Evolutionary conservation across 1,140 invertebrate genomes (phyloP).

Genomic region (Heterodera schachtii): DNA sequence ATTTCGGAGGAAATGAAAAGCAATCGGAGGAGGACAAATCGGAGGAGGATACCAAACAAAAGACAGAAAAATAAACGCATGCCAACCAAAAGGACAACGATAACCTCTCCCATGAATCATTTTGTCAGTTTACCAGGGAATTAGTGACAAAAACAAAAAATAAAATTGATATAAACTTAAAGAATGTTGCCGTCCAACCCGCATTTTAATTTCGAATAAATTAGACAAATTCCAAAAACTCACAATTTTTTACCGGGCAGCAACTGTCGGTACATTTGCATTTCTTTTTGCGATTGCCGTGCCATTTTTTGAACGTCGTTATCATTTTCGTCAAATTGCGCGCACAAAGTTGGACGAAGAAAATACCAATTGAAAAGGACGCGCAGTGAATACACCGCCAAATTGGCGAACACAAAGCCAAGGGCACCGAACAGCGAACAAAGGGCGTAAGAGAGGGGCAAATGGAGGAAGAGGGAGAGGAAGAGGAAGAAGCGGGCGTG

Average conservation of each 20-base stretch:
- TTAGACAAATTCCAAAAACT: neutral
- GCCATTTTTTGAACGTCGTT: too few species aligned
- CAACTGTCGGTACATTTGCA: constrained; percentile 1
- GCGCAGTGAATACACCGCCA: constrained; percentile 34
- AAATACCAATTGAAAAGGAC: constrained; percentile 49
- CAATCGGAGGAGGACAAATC: neutral
- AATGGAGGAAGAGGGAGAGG: constrained; percentile 36
- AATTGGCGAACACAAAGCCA: constrained; percentile 50
- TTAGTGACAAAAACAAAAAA: too few species aligned
- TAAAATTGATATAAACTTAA: too few species aligned
- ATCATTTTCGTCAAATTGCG: neutral
- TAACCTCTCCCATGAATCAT: too few species aligned
- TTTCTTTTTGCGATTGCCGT: too few species aligned
- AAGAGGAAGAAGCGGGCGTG: constrained; percentile 44
- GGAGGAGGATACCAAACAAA: too few species aligned
- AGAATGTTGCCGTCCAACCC: too few species aligned
- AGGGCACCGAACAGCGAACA: constrained; percentile 37
- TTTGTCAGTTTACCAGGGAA: too few species aligned
- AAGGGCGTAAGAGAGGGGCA: constrained; percentile 36
- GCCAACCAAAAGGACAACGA: too few species aligned
- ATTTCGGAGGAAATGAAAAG: neutral
- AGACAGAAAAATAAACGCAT: too few species aligned
- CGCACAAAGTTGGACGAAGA: constrained; percentile 5
- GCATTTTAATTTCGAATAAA: neutral
- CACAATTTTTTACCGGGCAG: constrained; percentile 23